Evolutionary conservation across 2,888 invertebrate genomes (phyloP).

Genomic region (Schrankia costaestrigalis): DNA sequence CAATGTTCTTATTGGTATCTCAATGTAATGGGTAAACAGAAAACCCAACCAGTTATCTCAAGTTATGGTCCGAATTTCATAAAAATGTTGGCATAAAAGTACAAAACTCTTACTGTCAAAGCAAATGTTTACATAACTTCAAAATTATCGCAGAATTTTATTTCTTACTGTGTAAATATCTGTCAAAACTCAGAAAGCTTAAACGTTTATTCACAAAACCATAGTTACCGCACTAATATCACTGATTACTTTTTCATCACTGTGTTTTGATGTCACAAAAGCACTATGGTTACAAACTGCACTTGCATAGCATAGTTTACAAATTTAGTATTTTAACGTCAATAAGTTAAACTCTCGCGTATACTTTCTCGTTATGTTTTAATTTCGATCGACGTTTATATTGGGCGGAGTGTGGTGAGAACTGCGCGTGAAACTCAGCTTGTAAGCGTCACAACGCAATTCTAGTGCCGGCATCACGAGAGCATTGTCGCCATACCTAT

Average conservation of each 20-base stretch:
- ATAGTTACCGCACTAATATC: slow-evolving; percentile 27
- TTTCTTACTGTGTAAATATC: too few relatives aligned
- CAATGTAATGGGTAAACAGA: background rate
- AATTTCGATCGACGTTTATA: slow-evolving; percentile 70
- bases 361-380: slow-evolving; percentile 59
- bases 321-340: slow-evolving; percentile 21
- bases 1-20: background rate
- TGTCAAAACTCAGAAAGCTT: too few relatives aligned
- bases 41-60: background rate
- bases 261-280: slow-evolving; percentile 10
- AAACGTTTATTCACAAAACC: too few relatives aligned
- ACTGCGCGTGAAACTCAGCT: slow-evolving; percentile 66
- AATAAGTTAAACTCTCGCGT: slow-evolving; percentile 38
- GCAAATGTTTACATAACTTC: too few relatives aligned
- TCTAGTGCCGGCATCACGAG: slow-evolving; percentile 21
- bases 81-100: too few relatives aligned
- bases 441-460: slow-evolving; percentile 38
- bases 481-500: slow-evolving; percentile 44
- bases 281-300: too few relatives aligned
- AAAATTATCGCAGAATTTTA: too few relatives aligned
- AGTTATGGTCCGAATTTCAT: background rate
- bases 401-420: slow-evolving; percentile 59
- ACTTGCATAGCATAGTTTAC: slow-evolving; percentile 23
- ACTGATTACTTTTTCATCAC: slow-evolving; percentile 28
- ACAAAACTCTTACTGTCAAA: too few relatives aligned